Evolutionary conservation across 2,888 invertebrate species (phyloP), one percentile per base, ranked within the genome.

Genomic region (Ditylenchus weischeri): DNA sequence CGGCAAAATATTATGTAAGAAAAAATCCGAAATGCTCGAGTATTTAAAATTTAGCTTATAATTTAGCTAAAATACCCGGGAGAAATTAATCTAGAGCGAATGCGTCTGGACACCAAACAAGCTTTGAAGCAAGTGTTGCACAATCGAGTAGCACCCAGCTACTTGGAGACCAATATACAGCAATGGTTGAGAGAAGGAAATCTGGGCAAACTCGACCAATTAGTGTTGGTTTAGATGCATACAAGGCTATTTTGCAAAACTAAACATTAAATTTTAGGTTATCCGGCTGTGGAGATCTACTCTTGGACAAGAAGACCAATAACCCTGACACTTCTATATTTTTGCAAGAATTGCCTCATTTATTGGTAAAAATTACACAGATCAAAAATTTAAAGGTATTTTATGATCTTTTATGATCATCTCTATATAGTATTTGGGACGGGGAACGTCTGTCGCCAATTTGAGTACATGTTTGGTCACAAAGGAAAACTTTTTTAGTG

Each of bases 151-250:
- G 83, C 83, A n/a, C 82, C 83, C 35, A 78, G 77, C 62, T 83
- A 83, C 65, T 69, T 84, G 71, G 79, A 84, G 71, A 90, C 92
- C 75, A 92, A 91, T 83, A 92, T 94, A 74, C 87, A 93, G 76
- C 93, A 93, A 86, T 94, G 93, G 93, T 91, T 93, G 79, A 91
- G 93, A 84, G 92, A 93, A 84, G 89, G 90, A 84, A 80, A 81
- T 61, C 50, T 82, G 51, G 77, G 78, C 38, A 81, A 81, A 59
- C 64, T 80, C 48, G 79, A 80, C 64, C 79, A 80, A 69, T 66
- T 79, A 49, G 79, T 80, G 29, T 70, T 80, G 21, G 18, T 59
- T 59, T 35, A 36, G 13, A 29, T 0, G n/a, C 43, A 21, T 59
- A 47, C 4, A 60, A 60, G 11, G 10, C 11, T 29, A 4, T 4